Evolutionary conservation across 2,888 invertebrate genomes (phyloP).

Genomic region (Agrochola lychnidis): DNA sequence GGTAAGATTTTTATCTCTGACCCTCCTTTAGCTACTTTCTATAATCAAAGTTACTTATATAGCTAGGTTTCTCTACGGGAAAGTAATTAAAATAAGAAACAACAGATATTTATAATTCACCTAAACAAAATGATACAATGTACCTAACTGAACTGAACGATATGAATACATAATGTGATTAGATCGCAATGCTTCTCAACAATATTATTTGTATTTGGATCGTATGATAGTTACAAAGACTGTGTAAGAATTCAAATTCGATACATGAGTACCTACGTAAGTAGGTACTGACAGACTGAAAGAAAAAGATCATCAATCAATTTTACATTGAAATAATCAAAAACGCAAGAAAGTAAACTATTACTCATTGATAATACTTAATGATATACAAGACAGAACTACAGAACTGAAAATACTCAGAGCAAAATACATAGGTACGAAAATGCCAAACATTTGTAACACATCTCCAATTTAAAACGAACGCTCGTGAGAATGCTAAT

Average conservation of each 20-base stretch:
- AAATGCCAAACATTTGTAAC: slow-evolving; percentile 8
- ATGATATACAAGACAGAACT: neutral
- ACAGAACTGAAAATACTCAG: neutral
- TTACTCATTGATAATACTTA: too few relatives aligned
- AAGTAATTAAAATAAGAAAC: too few relatives aligned
- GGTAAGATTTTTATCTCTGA: too few relatives aligned
- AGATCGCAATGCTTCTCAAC: too few relatives aligned
- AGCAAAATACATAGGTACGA: neutral
- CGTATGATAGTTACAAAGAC: neutral
- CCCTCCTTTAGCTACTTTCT: too few relatives aligned
- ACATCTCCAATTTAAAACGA: slow-evolving; percentile 13
- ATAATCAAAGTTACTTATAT: too few relatives aligned
- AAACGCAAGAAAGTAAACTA: neutral
- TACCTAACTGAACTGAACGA: too few relatives aligned
- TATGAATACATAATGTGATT: too few relatives aligned
- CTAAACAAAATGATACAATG: too few relatives aligned
- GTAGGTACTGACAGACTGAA: neutral
- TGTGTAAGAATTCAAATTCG: neutral
- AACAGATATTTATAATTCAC: too few relatives aligned
- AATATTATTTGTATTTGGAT: neutral
- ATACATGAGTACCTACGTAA: neutral
- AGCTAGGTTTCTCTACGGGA: too few relatives aligned
- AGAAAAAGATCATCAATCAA: neutral
- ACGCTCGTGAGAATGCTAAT: slow-evolving; percentile 48
- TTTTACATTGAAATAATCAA: neutral